Conservation (phyloP, 2,797 vertebrate genomes). For the Enoplosus armatus region DNA sequence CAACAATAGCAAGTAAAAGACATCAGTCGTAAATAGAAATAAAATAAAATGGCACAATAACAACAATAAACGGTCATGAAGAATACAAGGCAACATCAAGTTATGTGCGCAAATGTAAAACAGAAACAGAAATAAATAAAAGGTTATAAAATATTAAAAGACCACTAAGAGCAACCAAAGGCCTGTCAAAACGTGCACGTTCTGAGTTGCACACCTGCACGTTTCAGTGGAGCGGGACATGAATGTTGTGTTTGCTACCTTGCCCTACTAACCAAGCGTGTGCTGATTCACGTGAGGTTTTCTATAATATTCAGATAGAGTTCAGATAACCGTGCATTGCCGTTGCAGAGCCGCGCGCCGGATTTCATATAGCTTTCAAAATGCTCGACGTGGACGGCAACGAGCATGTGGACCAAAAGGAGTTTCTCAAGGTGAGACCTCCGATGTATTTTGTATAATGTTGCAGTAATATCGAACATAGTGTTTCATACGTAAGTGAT, state of each 20-base stretch:
- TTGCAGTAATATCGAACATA: background rate
- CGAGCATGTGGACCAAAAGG: conserved; percentile 96
- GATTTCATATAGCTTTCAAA: conserved; percentile 98
- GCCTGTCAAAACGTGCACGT: too few species aligned
- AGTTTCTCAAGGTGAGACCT: conserved; percentile 93
- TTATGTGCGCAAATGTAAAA: too few species aligned
- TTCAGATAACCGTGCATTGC: conserved; percentile 36
- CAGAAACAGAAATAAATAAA: too few species aligned
- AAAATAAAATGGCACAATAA: too few species aligned
- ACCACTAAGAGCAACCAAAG: too few species aligned
- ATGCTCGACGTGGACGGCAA: conserved; percentile 97
- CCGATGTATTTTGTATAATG: background rate
- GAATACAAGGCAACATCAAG: too few species aligned
- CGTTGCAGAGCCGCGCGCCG: conserved; percentile 92
- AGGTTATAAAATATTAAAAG: too few species aligned
- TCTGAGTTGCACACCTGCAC: conserved; percentile 16
- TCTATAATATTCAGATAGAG: background rate
- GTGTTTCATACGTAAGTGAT: background rate
- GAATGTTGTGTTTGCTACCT: background rate
- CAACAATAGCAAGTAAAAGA: too few species aligned
- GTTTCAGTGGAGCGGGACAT: background rate
- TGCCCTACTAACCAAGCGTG: conserved; percentile 11
- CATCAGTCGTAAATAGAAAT: too few species aligned
- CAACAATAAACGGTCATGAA: too few species aligned
- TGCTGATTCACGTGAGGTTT: background rate